Evolutionary conservation across 2,888 invertebrate species (phyloP), one percentile per base, ranked within the genome.

Genomic region (Chrysopilus asiliformis): DNA sequence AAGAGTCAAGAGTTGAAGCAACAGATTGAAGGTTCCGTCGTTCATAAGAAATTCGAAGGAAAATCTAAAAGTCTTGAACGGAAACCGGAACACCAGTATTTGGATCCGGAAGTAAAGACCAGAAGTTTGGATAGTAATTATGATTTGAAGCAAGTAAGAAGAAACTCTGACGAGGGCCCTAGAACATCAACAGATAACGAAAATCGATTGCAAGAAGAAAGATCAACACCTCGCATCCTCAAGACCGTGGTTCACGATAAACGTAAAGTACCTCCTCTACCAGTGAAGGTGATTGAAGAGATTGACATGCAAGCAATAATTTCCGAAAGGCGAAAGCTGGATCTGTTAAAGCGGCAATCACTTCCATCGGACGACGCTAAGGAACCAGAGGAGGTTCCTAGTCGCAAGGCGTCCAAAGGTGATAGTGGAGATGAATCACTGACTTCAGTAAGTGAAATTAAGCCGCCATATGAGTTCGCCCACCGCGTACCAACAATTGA

Each of bases 41-140:
- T 74, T 4, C 71, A 74, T 46, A 73, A 73, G 45, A 74, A 76
- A 46, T 67, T 72, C 1, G 68, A 70, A 46, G 53, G 64, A 2
- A 78, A 78, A 45, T 75, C 78, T 1, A 76, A 74, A 49, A 78
- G 78, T 48, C 65, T 78, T 38, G 79, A 79, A 45, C 67, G 72
- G 50, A 73, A 74, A 38, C 66, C 61, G 2, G 76, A 77, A 35
- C 65, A 65, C 34, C 72, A 74, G 45, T 65, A 72, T 25, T 61
- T 74, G 2, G 70, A 67, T 17, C 58, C 66, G 1, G 78, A 79
- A 55, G 68, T 76, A 0, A 78, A 78, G 52, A 73, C 79, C 0
- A 74, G 76, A 51, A 79, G 79, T 47, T 64, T 79, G 13, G 79
- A 79, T 50, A 68, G 75, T 47, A 74, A 74, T 51, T 70, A 76